Percentiles rank a stretch among this genome's conserved stretches.
Evolutionary conservation across 2,113 vertebrate species (phyloP).

Genomic region (Typhlomys cinereus): DNA sequence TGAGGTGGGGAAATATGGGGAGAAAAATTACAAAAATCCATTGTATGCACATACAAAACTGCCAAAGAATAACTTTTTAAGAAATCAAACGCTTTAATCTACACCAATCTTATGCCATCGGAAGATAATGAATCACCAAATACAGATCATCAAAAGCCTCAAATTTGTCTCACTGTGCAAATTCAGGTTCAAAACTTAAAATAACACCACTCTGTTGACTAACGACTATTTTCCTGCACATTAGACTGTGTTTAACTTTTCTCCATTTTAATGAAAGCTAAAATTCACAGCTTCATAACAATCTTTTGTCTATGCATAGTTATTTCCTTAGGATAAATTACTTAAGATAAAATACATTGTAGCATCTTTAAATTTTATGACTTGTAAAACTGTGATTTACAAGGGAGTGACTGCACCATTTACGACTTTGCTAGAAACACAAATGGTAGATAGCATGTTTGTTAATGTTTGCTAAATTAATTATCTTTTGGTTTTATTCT

Average conservation of each 20-base stretch:
- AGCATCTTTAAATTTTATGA: neutral
- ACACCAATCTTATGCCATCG: neutral
- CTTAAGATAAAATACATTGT: neutral
- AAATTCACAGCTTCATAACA: neutral
- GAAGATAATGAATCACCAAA: neutral
- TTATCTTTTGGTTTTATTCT: neutral
- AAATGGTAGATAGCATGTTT: neutral
- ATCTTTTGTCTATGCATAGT: neutral
- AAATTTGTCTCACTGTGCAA: neutral
- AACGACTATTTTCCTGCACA: neutral
- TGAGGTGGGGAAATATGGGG: no score
- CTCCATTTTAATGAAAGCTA: neutral
- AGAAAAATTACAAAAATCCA: no score
- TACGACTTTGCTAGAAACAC: neutral
- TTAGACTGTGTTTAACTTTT: neutral
- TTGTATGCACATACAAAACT: no score
- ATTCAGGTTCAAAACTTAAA: slow-evolving; percentile 21
- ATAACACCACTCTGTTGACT: neutral
- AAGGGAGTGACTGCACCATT: neutral
- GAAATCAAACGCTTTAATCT: no score
- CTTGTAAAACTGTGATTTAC: neutral
- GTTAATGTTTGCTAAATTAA: slow-evolving; percentile 11
- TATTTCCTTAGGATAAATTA: slow-evolving; percentile 29
- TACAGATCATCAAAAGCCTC: neutral
- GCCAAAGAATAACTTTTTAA: no score